phyloP scores from a whole-genome alignment of 2,113 vertebrate species.

The Calonectris borealis region DNA sequence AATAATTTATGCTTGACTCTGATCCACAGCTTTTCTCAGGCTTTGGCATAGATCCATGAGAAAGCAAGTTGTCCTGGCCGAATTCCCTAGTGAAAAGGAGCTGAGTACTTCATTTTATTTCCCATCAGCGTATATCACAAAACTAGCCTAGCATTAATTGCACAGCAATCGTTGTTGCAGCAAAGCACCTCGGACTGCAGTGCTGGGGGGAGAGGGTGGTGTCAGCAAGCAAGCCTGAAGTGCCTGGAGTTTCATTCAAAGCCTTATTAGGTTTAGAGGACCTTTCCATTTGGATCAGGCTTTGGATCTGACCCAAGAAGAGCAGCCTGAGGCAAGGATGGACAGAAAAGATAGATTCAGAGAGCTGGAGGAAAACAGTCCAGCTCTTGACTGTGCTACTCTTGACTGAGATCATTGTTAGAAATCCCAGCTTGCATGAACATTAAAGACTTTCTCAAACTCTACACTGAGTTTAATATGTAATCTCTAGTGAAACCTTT shows the following conservation, averaged over 20 bases:
- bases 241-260: background rate
- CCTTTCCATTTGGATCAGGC: background rate
- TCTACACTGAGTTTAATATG: background rate
- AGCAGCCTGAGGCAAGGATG: background rate
- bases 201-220: background rate
- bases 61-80: background rate
- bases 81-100: background rate
- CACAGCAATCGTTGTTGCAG: background rate
- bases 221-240: background rate
- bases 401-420: background rate
- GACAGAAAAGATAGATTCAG: background rate
- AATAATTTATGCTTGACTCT: constrained; percentile 20
- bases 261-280: background rate
- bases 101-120: background rate
- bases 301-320: background rate
- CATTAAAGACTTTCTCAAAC: background rate
- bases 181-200: background rate
- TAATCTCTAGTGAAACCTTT: background rate
- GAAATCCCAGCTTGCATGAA: background rate
- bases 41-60: background rate
- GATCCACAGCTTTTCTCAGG: constrained; percentile 3
- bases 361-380: background rate
- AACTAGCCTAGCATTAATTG: constrained; percentile 5
- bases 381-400: background rate
- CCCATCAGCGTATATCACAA: background rate